A percentile compares a stretch with the other conserved stretches of the same genome.
Conservation (phyloP, 2,888 invertebrate genomes). For the Monopis laevigella region DNA sequence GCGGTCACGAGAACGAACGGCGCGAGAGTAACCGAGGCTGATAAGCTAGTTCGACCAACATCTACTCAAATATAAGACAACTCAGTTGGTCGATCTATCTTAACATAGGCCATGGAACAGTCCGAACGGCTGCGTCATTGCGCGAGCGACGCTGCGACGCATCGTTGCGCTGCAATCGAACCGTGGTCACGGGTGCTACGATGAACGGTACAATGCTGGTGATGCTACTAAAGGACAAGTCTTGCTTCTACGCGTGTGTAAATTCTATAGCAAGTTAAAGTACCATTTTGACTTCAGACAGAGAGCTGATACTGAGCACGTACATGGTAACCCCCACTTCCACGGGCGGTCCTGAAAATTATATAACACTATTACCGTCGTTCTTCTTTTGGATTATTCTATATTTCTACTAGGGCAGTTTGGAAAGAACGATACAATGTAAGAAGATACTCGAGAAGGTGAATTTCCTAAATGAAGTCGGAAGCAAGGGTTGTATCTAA, state of each 20-base stretch:
- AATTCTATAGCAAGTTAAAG: conserved; percentile 48
- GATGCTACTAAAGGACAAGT: conserved; percentile 55
- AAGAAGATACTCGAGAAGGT: too few relatives aligned
- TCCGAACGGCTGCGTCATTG: conserved; percentile 22
- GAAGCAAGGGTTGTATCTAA: too few relatives aligned
- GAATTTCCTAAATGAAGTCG: too few relatives aligned
- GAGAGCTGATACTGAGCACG: conserved; percentile 86
- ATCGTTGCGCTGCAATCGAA: conserved; percentile 38
- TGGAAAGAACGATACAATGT: too few relatives aligned
- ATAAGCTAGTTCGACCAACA: not conserved
- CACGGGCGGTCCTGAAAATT: conserved; percentile 80
- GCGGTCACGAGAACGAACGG: conserved; percentile 48
- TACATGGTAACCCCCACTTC: conserved; percentile 87
- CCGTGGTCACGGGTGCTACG: conserved; percentile 64
- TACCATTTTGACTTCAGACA: conserved; percentile 85
- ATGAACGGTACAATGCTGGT: conserved; percentile 62
- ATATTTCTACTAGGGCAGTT: too few relatives aligned
- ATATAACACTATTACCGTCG: too few relatives aligned
- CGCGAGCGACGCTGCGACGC: conserved; percentile 21
- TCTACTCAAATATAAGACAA: not conserved
- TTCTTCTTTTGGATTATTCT: too few relatives aligned
- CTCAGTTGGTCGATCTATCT: not conserved
- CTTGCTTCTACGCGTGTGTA: conserved; percentile 60
- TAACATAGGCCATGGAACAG: not conserved
- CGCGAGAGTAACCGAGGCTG: conserved; percentile 13